Evolutionary conservation across 1,140 invertebrate genomes (phyloP).

Genomic region (Atta texana): DNA sequence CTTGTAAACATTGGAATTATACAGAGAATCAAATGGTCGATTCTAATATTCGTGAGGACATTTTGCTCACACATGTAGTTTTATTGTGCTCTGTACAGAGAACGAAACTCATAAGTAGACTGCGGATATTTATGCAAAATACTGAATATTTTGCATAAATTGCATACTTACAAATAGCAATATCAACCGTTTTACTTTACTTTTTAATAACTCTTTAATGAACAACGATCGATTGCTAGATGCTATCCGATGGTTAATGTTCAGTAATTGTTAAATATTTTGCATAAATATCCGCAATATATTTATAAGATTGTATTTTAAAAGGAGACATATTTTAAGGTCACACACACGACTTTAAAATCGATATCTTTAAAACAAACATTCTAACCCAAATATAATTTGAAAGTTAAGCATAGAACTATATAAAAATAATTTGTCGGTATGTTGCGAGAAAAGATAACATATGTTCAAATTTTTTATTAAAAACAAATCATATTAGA

Average conservation of each 20-base stretch:
- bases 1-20: slow-evolving; percentile 1
- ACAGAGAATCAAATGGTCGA: background rate
- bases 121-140: no score
- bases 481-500: background rate
- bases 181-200: no score
- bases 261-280: no score
- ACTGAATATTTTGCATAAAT: no score
- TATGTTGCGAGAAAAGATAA: background rate
- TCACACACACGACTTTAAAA: background rate
- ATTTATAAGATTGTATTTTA: background rate
- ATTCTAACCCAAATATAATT: background rate
- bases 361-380: background rate
- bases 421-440: background rate
- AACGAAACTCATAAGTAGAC: background rate
- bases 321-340: background rate
- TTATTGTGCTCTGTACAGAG: background rate
- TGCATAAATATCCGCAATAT: no score
- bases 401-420: background rate
- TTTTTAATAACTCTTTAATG: no score
- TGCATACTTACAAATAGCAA: no score
- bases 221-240: no score
- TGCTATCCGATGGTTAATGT: no score
- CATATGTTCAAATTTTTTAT: background rate
- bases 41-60: background rate
- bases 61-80: background rate